Percentiles rank a stretch among this genome's conserved stretches.
Evolutionary conservation across 2,888 invertebrate genomes (phyloP).

Genomic region (Chamaedrilus cognettii): DNA sequence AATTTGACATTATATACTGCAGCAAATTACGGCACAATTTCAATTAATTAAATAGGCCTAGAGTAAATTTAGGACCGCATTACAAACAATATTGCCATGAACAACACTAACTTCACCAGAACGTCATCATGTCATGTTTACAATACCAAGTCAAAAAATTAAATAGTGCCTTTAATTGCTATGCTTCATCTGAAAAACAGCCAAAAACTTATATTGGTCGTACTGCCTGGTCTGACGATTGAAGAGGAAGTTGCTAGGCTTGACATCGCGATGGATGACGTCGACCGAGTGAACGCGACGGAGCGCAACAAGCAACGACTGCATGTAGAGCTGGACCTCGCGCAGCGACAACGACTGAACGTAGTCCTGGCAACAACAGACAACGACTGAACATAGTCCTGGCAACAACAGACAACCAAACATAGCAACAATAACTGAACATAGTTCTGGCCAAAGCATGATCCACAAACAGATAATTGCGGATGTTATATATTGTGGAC

Average conservation of each 20-base stretch:
- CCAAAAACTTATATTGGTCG: background rate
- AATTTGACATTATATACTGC: no score
- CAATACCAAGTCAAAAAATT: no score
- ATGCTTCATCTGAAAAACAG: background rate
- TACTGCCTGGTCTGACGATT: constrained; percentile 65
- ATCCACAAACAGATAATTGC: no score
- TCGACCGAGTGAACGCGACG: constrained; percentile 79
- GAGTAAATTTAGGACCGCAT: no score
- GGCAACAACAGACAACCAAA: constrained; percentile 38
- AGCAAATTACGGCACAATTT: no score
- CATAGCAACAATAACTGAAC: constrained; percentile 56
- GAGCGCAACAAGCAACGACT: constrained; percentile 76
- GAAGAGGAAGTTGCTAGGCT: constrained; percentile 89
- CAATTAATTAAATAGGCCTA: no score
- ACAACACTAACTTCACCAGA: no score
- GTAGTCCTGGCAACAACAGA: constrained; percentile 60
- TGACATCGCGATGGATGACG: constrained; percentile 87
- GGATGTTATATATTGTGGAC: no score
- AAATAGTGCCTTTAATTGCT: no score
- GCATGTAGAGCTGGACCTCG: constrained; percentile 79
- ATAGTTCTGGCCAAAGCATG: constrained; percentile 65
- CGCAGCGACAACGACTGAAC: constrained; percentile 59
- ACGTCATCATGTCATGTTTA: no score
- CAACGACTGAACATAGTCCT: constrained; percentile 64
- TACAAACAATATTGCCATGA: no score